Conservation (phyloP, 2,113 vertebrate genomes). For the Trogon melanurus region DNA sequence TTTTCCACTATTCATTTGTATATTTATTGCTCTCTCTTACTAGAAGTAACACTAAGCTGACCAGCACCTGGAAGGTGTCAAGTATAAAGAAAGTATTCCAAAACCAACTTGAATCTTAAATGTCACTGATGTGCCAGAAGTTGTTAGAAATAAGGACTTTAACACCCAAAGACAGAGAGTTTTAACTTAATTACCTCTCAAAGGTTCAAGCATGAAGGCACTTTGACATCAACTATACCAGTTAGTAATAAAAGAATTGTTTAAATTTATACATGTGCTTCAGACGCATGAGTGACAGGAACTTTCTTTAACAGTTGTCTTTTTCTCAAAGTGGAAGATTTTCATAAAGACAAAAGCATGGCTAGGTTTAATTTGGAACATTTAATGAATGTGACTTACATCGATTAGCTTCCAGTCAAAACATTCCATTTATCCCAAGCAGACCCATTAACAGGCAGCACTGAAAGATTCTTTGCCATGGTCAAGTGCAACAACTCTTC, state of each 20-base stretch:
- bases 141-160: background rate
- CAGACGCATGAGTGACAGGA: background rate
- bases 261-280: background rate
- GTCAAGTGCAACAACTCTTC: background rate
- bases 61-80: background rate
- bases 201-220: background rate
- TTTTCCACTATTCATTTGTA: background rate
- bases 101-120: background rate
- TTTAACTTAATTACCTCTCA: background rate
- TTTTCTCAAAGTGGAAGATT: background rate
- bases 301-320: background rate
- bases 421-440: background rate
- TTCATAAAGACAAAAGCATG: background rate
- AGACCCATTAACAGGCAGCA: background rate
- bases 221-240: background rate
- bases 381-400: background rate
- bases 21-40: background rate
- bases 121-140: background rate
- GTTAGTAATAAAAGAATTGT: background rate
- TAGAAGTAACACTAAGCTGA: conserved; percentile 30
- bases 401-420: background rate
- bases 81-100: conserved; percentile 4
- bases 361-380: background rate
- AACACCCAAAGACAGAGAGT: background rate
- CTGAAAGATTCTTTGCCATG: background rate